Evolutionary conservation across 2,797 vertebrate species (phyloP), one percentile per base, ranked within the genome.

Genomic region (Galago senegalensis): DNA sequence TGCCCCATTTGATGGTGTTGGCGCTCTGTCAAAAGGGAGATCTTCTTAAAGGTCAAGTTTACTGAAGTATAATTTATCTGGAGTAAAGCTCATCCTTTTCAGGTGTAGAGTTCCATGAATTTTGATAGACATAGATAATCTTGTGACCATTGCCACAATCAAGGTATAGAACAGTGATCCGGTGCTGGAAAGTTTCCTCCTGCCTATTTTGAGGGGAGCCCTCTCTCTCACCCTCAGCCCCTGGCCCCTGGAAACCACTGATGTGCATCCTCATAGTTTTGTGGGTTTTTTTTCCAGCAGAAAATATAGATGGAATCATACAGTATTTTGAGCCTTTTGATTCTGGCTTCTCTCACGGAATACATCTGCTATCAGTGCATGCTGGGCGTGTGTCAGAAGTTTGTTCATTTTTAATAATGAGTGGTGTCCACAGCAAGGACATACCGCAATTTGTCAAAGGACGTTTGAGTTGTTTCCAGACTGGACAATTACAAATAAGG

Each of bases 301-400:
- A 18, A 49, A 37, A 11, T 1, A 3, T 29, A 11, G 6, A 4
- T 3, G 21, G 29, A 73, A 25, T 37, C 29, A 5, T 2, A 5
- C 3, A 23, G 21, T 3, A 10, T 7, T 1, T 8, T n/a, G 31
- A 20, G 37, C 27, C 75, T 31, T 76, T 6, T 11, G 29, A 3
- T 46, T 25, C 75, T 40, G n/a, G 37, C 34, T 85, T 58, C 92
- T 70, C 25, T 46, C 70, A 7, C 23, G 4, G 49, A 56, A 56
- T 0, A 1, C 12, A 4, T 17, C 49, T 2, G 31, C 25, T 14
- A 3, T 17, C 31, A 29, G 7, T 7, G 46, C 14, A 7, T 2
- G 12, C 1, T 12, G 20, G 21, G 29, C 0, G 17, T 34, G 9
- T 21, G 14, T 18, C 37, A 5, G 29, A 1, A 5, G 4, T 13